Conservation (phyloP, 2,113 vertebrate species). For the Pagrus major region DNA sequence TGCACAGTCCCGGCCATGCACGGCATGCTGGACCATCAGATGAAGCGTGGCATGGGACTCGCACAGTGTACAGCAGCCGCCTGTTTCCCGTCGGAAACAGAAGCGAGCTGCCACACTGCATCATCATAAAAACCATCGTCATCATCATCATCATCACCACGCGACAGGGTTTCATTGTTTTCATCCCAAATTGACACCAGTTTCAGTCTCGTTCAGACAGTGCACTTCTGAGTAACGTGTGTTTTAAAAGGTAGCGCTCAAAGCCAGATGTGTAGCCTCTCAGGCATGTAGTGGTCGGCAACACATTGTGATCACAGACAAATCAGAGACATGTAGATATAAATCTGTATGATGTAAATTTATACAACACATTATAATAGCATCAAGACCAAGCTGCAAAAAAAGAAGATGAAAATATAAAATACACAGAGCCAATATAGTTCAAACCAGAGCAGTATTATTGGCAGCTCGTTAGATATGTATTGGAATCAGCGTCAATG, state of each 20-base stretch:
- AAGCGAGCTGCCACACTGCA: conserved; percentile 43
- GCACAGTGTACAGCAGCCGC: conserved; percentile 33
- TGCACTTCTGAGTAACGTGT: conserved; percentile 81
- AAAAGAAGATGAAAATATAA: background rate
- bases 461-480: background rate
- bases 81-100: conserved; percentile 60
- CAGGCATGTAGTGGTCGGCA: conserved; percentile 32
- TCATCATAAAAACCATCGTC: conserved; percentile 34
- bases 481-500: background rate
- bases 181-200: conserved; percentile 30
- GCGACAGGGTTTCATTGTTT: conserved; percentile 15
- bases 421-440: background rate
- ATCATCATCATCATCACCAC: conserved; percentile 24
- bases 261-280: conserved; percentile 32
- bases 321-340: background rate
- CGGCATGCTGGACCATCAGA: conserved; percentile 72
- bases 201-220: conserved; percentile 56
- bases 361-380: background rate
- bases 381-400: background rate
- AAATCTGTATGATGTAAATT: conserved; percentile 41
- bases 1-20: conserved; percentile 77
- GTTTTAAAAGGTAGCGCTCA: conserved; percentile 22
- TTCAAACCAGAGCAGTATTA: background rate
- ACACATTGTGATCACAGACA: background rate
- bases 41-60: conserved; percentile 54